Evolutionary conservation across 2,888 invertebrate genomes (phyloP), one percentile per base, ranked within the genome.

Genomic region (Eledone cirrhosa): DNA sequence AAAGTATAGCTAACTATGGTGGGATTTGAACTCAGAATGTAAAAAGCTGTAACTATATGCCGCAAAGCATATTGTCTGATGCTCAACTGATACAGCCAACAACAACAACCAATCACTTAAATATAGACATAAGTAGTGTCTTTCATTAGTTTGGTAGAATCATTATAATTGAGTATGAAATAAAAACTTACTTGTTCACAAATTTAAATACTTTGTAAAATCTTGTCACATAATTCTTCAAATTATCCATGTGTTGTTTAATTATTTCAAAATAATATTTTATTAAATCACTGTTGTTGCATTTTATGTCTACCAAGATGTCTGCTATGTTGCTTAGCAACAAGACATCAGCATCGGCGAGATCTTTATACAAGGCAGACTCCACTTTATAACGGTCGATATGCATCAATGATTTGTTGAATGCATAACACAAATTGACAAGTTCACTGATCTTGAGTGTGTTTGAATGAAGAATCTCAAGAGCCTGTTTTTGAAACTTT

Each of bases 281-380:
- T 13, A 84, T 72, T 16, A 85, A 74, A 53, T 83, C 81, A 16
- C 47, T 69, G 72, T 83, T 82, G 4, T 79, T 29, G 19, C 82
- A 47, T 8, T 78, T 65, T 16, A 83, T 63, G 14, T 81, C 80
- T 29, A 79, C 13, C 63, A 85, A 74, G 19, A 78, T 78, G 65
- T 85, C 84, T 24, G 81, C 82, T 11, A 85, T 76, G 77, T 83
- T 85, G 19, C 84, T 84, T 59, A 85, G 79, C 11, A 80, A 77
- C 22, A 85, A 69, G 16, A 83, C 80, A 69, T 85, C 85, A 19
- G 81, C 81, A 48, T 84, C 80, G 22, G 80, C 78, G 41, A 84
- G 48, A 24, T 77, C 48, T 24, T 53, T 65, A 63, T 78, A 29
- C 14, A 82, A 53, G 31, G 67, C 22, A 27, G 77, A 48, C 16